Evolutionary conservation across 2,888 invertebrate genomes (phyloP).

Genomic region (Oligia strigilis): DNA sequence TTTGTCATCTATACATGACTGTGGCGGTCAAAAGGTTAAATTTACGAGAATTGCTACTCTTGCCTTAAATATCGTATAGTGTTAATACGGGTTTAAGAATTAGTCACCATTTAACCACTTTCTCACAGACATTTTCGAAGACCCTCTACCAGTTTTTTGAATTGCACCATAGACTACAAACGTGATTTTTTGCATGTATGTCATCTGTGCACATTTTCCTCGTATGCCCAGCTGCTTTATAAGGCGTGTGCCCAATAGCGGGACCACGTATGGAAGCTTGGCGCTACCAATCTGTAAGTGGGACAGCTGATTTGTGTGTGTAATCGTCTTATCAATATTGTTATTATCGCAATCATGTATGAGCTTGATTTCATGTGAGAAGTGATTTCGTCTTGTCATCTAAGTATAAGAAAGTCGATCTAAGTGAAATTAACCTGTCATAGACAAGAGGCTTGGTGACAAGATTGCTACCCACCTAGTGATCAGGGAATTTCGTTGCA

Average conservation of each 20-base stretch:
- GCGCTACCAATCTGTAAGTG: slow-evolving; percentile 44
- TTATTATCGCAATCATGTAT: slow-evolving; percentile 17
- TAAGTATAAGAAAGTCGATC: not conserved
- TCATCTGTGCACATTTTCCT: slow-evolving; percentile 56
- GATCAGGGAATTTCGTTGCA: too few species aligned
- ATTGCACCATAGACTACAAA: slow-evolving; percentile 26
- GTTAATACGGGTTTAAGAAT: not conserved
- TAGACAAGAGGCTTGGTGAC: too few species aligned
- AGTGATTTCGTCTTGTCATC: not conserved
- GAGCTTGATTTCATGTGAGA: not conserved
- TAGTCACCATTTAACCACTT: not conserved
- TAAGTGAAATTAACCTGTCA: not conserved
- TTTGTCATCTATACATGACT: too few species aligned
- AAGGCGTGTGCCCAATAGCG: slow-evolving; percentile 59
- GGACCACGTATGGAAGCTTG: slow-evolving; percentile 51
- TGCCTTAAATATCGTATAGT: not conserved
- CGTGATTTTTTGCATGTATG: slow-evolving; percentile 55
- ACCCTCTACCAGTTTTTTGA: slow-evolving; percentile 5
- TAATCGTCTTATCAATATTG: slow-evolving; percentile 47
- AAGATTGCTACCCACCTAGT: not conserved
- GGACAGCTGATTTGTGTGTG: slow-evolving; percentile 55
- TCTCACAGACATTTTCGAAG: slow-evolving; percentile 1
- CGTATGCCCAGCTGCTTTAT: slow-evolving; percentile 47
- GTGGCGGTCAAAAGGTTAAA: too few species aligned
- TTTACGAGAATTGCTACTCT: too few species aligned